Evolutionary conservation across 2,797 vertebrate species (phyloP).

Genomic region (Darevskia nairensis): DNA sequence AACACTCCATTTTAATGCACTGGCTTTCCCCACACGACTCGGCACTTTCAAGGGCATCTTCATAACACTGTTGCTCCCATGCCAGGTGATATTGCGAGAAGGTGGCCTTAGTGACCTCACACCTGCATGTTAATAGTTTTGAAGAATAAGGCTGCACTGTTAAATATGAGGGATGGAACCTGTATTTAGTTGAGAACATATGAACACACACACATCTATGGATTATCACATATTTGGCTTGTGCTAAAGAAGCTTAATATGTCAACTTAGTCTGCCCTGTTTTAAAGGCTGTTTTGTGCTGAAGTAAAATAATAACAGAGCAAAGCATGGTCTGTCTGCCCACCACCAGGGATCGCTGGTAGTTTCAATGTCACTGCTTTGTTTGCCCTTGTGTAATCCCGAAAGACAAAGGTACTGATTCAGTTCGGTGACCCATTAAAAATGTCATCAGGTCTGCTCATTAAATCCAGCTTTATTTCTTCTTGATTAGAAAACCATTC

Average conservation of each 20-base stretch:
- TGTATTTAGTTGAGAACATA: neutral
- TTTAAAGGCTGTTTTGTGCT: conserved; percentile 26
- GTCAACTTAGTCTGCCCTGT: neutral
- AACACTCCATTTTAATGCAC: neutral
- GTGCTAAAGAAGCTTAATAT: neutral
- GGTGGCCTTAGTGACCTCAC: neutral
- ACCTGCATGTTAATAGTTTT: neutral
- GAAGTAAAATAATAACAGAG: neutral
- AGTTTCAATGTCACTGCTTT: neutral
- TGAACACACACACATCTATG: neutral
- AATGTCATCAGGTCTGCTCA: neutral
- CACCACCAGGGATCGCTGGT: neutral
- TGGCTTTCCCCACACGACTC: neutral
- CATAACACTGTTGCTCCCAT: neutral
- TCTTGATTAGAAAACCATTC: neutral
- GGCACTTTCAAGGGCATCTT: no score
- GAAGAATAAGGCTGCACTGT: neutral
- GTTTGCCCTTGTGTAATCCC: conserved; percentile 3
- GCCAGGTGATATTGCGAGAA: neutral
- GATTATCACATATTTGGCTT: neutral
- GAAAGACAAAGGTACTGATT: conserved; percentile 19
- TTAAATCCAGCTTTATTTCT: conserved; percentile 3
- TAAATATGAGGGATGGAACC: neutral
- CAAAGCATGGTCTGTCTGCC: neutral
- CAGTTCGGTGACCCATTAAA: conserved; percentile 2